Evolutionary conservation across 2,113 vertebrate genomes (phyloP).

Genomic region (Mionectes macconnelli): DNA sequence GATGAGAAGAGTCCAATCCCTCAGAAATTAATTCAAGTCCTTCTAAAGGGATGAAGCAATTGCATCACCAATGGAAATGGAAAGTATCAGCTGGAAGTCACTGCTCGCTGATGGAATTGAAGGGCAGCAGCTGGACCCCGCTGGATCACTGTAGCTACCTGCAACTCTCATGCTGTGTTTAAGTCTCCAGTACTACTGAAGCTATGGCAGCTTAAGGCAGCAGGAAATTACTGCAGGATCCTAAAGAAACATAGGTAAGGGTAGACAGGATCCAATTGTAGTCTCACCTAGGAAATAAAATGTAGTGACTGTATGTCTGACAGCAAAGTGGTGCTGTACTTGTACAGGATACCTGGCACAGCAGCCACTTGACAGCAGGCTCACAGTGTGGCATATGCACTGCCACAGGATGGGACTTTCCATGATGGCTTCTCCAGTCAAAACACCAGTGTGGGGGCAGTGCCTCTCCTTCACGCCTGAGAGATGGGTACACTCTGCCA

Average conservation of each 20-base stretch:
- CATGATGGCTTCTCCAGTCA: background rate
- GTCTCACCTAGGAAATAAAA: background rate
- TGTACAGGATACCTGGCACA: accelerated
- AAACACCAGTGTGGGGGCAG: background rate
- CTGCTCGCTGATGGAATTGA: background rate
- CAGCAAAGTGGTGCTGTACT: accelerated
- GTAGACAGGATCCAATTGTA: background rate
- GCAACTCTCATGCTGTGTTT: background rate
- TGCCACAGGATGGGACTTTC: background rate
- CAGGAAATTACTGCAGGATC: background rate
- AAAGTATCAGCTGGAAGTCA: background rate
- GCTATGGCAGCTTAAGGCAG: background rate
- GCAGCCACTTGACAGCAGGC: background rate
- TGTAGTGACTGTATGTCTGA: background rate
- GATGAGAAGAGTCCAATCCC: slow-evolving; percentile 43
- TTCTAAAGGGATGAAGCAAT: slow-evolving; percentile 25
- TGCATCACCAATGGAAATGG: background rate
- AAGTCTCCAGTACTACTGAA: background rate
- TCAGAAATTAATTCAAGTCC: slow-evolving; percentile 45
- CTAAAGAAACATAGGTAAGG: accelerated
- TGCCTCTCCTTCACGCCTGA: background rate
- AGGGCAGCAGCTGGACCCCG: background rate
- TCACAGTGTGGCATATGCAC: accelerated
- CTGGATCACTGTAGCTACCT: background rate
- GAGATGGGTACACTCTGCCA: accelerated